Conservation (phyloP, 1,140 invertebrate genomes). For the Sipha flava region DNA sequence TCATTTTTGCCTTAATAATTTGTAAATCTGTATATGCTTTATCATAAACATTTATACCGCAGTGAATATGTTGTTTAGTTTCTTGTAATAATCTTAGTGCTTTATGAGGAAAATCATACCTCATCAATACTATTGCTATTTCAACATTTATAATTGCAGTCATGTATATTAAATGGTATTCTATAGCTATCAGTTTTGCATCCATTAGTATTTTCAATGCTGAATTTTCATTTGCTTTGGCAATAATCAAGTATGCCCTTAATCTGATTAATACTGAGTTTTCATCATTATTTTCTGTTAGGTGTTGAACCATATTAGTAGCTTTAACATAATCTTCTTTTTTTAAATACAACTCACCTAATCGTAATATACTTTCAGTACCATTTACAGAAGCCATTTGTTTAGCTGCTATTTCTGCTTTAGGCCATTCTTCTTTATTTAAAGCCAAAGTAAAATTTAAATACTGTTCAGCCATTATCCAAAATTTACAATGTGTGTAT, state of each 20-base stretch:
- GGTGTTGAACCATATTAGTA: slow-evolving; percentile 50
- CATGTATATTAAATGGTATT: slow-evolving; percentile 66
- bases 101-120: slow-evolving; percentile 26
- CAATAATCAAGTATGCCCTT: slow-evolving; percentile 59
- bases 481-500: slow-evolving; percentile 53
- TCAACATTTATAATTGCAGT: slow-evolving; percentile 65
- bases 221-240: slow-evolving; percentile 55
- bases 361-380: slow-evolving; percentile 54
- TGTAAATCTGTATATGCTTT: slow-evolving; percentile 17
- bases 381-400: slow-evolving; percentile 63
- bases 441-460: slow-evolving; percentile 53
- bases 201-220: slow-evolving; percentile 56
- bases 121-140: slow-evolving; percentile 60
- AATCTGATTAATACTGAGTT: slow-evolving; percentile 50
- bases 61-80: slow-evolving; percentile 25
- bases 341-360: slow-evolving; percentile 41
- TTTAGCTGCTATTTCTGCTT: slow-evolving; percentile 62
- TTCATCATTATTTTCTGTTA: slow-evolving; percentile 47
- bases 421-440: slow-evolving; percentile 62
- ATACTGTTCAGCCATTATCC: slow-evolving; percentile 61
- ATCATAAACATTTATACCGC: slow-evolving; percentile 5
- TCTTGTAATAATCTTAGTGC: slow-evolving; percentile 1
- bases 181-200: slow-evolving; percentile 59
- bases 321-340: slow-evolving; percentile 52
- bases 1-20: not conserved